These are phyloP conservation scores for Acleris laterana DNA, from an alignment of 2,888 invertebrate genomes.

Conservation along the genomic window DNA sequence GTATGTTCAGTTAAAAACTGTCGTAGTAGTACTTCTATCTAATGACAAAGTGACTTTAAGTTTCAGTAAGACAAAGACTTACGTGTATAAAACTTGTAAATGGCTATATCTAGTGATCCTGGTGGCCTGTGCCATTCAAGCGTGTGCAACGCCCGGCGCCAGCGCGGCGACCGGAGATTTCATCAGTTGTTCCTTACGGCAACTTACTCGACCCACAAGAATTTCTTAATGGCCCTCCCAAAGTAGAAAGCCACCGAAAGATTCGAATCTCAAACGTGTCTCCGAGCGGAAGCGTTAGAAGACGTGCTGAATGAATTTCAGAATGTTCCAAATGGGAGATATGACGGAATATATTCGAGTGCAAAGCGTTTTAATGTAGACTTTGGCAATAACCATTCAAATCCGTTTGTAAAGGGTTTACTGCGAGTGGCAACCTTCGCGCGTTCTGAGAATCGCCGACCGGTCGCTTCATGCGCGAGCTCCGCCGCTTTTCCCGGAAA, in stretches of 20 bases:
- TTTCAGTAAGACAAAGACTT: too few relatives aligned
- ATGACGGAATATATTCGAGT: constrained; percentile 53
- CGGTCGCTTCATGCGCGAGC: constrained; percentile 50
- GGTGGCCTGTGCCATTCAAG: constrained; percentile 44
- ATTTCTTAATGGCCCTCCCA: constrained; percentile 54
- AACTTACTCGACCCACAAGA: constrained; percentile 43
- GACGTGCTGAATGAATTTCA: constrained; percentile 3
- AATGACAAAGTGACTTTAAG: too few relatives aligned
- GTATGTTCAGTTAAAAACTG: too few relatives aligned
- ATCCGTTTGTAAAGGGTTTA: constrained; percentile 66
- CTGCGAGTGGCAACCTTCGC: constrained; percentile 62
- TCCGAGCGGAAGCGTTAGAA: constrained; percentile 31
- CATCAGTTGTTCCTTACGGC: constrained; percentile 31
- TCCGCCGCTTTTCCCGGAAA: constrained; percentile 65
- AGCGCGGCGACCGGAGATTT: constrained; percentile 35
- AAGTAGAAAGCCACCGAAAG: constrained; percentile 50
- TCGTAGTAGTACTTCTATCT: too few relatives aligned
- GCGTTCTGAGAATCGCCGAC: constrained; percentile 70
- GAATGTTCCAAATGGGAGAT: constrained; percentile 47
- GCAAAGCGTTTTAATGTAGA: constrained; percentile 49
- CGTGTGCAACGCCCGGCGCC: constrained; percentile 39
- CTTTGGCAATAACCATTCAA: constrained; percentile 68
- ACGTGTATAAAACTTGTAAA: too few relatives aligned
- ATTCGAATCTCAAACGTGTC: constrained; percentile 48
- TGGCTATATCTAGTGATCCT: constrained; percentile 2